A percentile compares a stretch with the other conserved stretches of the same genome.
These are phyloP conservation scores for Quadroppia sp. DNA, from an alignment of 2,888 invertebrate species.

Conservation along the genomic window DNA sequence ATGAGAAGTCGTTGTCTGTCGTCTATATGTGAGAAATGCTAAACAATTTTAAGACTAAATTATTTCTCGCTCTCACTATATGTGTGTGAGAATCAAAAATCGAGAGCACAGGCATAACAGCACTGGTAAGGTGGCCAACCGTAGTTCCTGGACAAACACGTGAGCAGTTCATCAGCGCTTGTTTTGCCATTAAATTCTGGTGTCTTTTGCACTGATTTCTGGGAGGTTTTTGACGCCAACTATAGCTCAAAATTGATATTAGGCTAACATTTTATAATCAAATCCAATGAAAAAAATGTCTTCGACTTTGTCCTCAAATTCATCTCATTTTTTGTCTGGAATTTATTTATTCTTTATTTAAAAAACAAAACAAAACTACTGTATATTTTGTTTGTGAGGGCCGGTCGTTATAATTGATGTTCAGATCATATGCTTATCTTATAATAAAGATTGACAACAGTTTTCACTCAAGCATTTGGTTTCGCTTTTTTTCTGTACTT, in stretches of 20 bases:
- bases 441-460: not conserved
- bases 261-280: not conserved
- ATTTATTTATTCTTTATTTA: not conserved
- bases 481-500: slow-evolving; percentile 9
- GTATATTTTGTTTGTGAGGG: slow-evolving; percentile 6
- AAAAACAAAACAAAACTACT: slow-evolving; percentile 11
- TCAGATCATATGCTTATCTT: slow-evolving; percentile 15
- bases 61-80: not conserved
- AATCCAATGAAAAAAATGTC: not conserved
- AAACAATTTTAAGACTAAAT: not conserved
- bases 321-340: not conserved
- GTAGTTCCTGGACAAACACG: slow-evolving; percentile 17
- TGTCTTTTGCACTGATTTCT: not conserved
- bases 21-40: slow-evolving; percentile 27
- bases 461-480: slow-evolving; percentile 20
- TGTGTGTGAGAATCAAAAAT: slow-evolving; percentile 15
- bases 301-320: not conserved
- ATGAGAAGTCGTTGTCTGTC: slow-evolving; percentile 13
- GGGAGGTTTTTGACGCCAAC: not conserved
- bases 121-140: slow-evolving; percentile 29
- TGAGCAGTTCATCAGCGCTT: not conserved
- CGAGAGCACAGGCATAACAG: not conserved
- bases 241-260: slow-evolving; percentile 15
- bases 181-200: not conserved
- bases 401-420: slow-evolving; percentile 8